These are phyloP conservation scores for Percina caprodes DNA, from an alignment of 2,113 vertebrate species.

Conservation along the genomic window DNA sequence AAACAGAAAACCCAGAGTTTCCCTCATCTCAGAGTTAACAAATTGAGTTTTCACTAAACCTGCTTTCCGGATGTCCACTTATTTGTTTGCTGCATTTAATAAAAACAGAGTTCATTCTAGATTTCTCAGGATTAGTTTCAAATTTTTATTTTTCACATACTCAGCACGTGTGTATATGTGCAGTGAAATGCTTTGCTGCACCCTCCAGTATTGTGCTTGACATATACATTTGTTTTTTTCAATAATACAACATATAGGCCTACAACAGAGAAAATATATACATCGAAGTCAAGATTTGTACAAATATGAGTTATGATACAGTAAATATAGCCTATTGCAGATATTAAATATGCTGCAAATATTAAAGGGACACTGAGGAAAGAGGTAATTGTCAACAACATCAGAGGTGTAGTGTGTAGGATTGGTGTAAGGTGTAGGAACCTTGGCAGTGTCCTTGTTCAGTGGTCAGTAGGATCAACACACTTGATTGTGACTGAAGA, in stretches of 20 bases:
- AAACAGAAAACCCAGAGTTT: no score
- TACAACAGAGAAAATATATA: neutral
- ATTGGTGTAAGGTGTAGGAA: no score
- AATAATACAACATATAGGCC: neutral
- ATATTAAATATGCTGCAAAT: neutral
- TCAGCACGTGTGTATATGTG: neutral
- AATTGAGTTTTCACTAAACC: no score
- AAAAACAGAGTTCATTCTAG: neutral
- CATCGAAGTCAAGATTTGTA: neutral
- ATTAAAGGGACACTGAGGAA: neutral
- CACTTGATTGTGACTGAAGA: neutral
- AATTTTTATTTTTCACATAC: neutral
- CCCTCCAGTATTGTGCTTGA: neutral
- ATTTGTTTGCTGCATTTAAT: neutral
- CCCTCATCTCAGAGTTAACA: no score
- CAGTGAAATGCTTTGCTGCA: neutral
- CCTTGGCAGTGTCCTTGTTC: neutral
- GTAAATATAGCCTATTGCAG: no score
- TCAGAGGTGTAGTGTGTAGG: neutral
- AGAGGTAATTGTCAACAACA: neutral
- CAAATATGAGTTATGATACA: neutral
- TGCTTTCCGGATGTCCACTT: neutral
- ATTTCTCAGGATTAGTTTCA: neutral
- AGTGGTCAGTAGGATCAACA: neutral
- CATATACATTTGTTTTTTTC: neutral